Base-by-base conservation (phyloP, 2,113 vertebrate genomes). In the Phaethon lepturus region DNA sequence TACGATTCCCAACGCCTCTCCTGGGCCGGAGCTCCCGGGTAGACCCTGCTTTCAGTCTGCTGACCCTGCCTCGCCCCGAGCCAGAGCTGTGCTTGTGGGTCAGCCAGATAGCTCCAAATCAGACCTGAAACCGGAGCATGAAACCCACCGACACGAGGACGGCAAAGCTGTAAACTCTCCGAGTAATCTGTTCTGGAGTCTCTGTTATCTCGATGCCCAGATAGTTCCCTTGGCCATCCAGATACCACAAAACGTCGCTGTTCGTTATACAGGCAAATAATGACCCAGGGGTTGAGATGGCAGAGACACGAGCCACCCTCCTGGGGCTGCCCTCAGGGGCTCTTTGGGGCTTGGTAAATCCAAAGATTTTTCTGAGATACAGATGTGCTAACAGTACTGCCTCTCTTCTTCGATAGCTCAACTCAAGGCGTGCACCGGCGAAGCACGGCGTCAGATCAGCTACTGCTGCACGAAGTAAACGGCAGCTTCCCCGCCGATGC, bases 341-440 rank as follows among this genome's bases (percentile, higher is more conserved):
- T 31, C 44, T 66, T 25, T 18, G 31, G 15, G 50, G 33, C 47
- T 72, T 18, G 11, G 28, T 13, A 40, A 66, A 50, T 22, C 45
- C 35, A 5, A 3, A 7, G 20, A 31, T n/a, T 66, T 49, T 33
- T 18, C 42, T 79, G 87, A 64, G 52, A 64, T 81, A 4, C 18
- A 38, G 29, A 14, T 14, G 62, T 68, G 52, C n/a, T 23, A 10
- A 15, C 12, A 20, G 23, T n/a, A 5, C 18, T 40, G 29, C 45
- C 47, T 64, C 49, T 44, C 60, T 75, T 10, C 64, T 58, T 18
- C 71, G 50, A 33, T 11, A 89, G 63, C 33, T 66, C 28, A 7
- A 31, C 64, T 52, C 2, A 1, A 63, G 69, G 67, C 0, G 1
- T 8, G 35, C 38, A 6, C 24, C 42, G 67, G 50, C 3, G 1